Conservation (phyloP, 64 coral and sea anemone species). For the Porites australiensis region DNA sequence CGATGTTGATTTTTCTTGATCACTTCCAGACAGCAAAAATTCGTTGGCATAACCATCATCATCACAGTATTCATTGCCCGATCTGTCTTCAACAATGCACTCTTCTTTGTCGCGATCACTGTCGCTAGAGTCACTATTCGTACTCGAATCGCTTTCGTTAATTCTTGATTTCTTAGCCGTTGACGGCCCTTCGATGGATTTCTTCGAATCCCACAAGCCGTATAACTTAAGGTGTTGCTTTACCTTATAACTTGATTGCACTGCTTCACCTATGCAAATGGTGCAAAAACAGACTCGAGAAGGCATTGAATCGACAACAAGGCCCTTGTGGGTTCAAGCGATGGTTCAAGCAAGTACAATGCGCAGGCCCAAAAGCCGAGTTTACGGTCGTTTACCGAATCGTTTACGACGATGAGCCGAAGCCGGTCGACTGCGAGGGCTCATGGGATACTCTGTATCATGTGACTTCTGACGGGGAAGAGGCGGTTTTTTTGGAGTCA, state of each 20-base stretch:
- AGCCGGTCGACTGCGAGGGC: background rate
- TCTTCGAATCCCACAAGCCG: conserved; percentile 28
- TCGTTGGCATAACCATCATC: background rate
- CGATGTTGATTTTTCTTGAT: background rate
- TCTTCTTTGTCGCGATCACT: background rate
- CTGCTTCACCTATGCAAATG: conserved; percentile 8
- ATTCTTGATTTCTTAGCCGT: conserved; percentile 20
- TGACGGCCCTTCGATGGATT: conserved; percentile 25
- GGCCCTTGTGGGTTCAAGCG: too few species aligned
- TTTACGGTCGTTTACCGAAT: background rate
- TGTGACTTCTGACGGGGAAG: background rate
- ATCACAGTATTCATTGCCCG: background rate
- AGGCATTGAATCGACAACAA: background rate
- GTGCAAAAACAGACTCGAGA: conserved; percentile 10
- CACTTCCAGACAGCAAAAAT: background rate
- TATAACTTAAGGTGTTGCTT: conserved; percentile 16
- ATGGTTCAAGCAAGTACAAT: background rate
- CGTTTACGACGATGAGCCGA: background rate
- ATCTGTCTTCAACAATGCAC: background rate
- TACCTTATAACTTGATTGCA: conserved; percentile 23
- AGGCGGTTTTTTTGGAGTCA: background rate
- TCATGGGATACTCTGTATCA: conserved; percentile 1
- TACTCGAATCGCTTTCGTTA: conserved; percentile 37
- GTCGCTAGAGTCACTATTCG: background rate
- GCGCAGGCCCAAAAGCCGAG: background rate